Evolutionary conservation across 2,113 vertebrate genomes (phyloP).

Genomic region (Zeus faber): DNA sequence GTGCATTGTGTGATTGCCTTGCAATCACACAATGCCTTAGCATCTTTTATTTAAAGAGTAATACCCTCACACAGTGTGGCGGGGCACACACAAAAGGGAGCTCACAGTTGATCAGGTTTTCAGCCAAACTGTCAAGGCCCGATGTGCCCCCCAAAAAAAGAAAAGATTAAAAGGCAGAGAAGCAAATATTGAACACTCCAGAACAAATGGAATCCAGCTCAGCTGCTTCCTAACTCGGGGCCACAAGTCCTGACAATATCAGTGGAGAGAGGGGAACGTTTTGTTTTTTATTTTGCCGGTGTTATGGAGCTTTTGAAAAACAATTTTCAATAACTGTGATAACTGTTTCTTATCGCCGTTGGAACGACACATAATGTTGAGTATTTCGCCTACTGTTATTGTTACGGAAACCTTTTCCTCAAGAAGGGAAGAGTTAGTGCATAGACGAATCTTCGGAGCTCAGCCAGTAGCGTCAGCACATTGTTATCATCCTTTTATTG

Average conservation of each 20-base stretch:
- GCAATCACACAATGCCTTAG: slow-evolving; percentile 37
- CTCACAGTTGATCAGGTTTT: slow-evolving; percentile 25
- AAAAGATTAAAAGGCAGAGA: slow-evolving; percentile 38
- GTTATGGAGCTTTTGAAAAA: slow-evolving; percentile 4
- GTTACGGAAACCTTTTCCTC: slow-evolving; percentile 18
- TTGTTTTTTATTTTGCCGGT: slow-evolving; percentile 6
- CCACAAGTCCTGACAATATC: too few relatives aligned
- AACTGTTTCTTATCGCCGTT: slow-evolving; percentile 21
- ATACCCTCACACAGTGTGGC: slow-evolving; percentile 42
- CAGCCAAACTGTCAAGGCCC: slow-evolving; percentile 40
- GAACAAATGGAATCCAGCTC: slow-evolving; percentile 38
- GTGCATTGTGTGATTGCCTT: too few relatives aligned
- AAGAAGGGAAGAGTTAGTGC: slow-evolving; percentile 24
- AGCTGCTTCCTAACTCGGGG: too few relatives aligned
- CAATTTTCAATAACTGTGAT: slow-evolving; percentile 22
- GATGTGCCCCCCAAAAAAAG: slow-evolving; percentile 37
- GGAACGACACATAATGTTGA: slow-evolving; percentile 24
- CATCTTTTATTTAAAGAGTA: slow-evolving; percentile 57
- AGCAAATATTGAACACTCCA: slow-evolving; percentile 46
- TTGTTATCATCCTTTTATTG: slow-evolving; percentile 31
- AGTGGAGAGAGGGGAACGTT: neutral
- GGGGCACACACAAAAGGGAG: slow-evolving; percentile 30
- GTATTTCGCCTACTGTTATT: slow-evolving; percentile 27
- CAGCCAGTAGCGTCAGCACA: slow-evolving; percentile 14
- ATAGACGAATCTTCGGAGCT: slow-evolving; percentile 23